Evolutionary conservation across 2,113 vertebrate genomes (phyloP).

Genomic region (Grantiella picta): DNA sequence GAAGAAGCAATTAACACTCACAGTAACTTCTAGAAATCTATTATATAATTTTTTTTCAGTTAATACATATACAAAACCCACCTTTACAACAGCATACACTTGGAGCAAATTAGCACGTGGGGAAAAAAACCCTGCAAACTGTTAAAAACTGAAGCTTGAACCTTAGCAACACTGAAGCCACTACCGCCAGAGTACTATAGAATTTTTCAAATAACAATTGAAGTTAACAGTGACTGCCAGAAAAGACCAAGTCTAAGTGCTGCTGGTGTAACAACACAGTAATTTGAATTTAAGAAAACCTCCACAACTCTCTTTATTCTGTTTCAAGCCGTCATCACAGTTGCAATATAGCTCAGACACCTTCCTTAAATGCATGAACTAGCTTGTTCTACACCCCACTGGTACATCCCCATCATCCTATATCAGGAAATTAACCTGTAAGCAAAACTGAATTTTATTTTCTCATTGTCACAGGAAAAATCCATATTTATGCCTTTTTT

Average conservation of each 20-base stretch:
- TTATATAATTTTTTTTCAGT: background rate
- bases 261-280: background rate
- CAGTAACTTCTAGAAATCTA: background rate
- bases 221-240: background rate
- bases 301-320: background rate
- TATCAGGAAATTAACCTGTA: background rate
- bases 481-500: background rate
- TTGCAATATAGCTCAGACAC: fast-evolving
- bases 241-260: background rate
- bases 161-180: background rate
- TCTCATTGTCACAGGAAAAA: background rate
- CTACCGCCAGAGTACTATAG: background rate
- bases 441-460: background rate
- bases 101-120: background rate
- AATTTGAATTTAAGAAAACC: background rate
- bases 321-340: background rate
- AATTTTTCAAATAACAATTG: background rate
- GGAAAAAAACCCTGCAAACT: fast-evolving
- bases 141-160: background rate
- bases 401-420: background rate
- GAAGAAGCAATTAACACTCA: background rate
- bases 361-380: background rate
- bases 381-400: background rate
- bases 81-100: background rate
- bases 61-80: background rate